These are phyloP conservation scores for Tamandua tetradactyla DNA, from an alignment of 2,797 vertebrate genomes.

Conservation along the genomic window DNA sequence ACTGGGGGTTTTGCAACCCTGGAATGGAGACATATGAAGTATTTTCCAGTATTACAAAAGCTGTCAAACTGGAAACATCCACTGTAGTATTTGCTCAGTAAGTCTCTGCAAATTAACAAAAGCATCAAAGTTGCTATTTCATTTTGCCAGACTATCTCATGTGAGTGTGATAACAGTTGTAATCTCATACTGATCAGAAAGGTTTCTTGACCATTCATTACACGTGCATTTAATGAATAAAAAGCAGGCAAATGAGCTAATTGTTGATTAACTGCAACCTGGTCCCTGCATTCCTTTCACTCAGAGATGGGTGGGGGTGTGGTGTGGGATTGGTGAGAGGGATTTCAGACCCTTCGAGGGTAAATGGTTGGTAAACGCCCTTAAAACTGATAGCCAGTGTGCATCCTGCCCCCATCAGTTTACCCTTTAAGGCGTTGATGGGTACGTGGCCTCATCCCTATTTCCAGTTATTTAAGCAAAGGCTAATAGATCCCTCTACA, in stretches of 20 bases:
- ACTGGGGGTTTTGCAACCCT: not conserved
- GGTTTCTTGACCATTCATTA: not conserved
- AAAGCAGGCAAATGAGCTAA: not conserved
- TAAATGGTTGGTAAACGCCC: not conserved
- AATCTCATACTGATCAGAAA: not conserved
- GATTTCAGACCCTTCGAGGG: not conserved
- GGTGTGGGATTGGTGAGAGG: not conserved
- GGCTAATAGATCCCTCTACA: not conserved
- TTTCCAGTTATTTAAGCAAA: not conserved
- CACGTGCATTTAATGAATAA: not conserved
- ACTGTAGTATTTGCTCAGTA: not conserved
- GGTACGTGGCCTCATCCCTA: too few relatives aligned
- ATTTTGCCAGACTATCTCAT: not conserved
- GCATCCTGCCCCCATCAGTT: not conserved
- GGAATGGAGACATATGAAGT: not conserved
- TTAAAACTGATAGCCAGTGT: not conserved
- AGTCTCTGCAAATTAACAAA: not conserved
- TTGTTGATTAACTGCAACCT: not conserved
- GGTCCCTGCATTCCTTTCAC: not conserved
- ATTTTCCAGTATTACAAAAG: not conserved
- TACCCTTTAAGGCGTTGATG: not conserved
- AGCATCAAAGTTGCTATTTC: not conserved
- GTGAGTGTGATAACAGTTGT: not conserved
- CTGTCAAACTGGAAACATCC: too few relatives aligned
- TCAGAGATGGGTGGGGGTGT: not conserved